Evolutionary conservation across 2,113 vertebrate genomes (phyloP), one percentile per base, ranked within the genome.

Genomic region (Antechinus stuartii): DNA sequence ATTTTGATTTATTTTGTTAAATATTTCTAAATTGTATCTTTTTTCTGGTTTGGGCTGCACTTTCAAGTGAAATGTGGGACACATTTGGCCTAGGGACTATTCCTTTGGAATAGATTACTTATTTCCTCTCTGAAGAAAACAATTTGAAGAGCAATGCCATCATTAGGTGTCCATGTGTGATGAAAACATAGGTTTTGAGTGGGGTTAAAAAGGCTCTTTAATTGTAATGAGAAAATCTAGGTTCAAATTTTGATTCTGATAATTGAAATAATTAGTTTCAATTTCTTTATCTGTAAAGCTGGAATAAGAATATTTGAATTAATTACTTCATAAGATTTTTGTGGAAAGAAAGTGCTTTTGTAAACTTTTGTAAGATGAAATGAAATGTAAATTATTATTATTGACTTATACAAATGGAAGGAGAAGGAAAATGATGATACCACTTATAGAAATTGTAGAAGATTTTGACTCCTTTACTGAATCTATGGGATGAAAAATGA

Each of bases 341-440:
- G n/a, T 42, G 68, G n/a, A 19, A 84, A 76, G 35, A 76, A 76
- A 42, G n/a, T 22, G n/a, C 14, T 84, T 84, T 84, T 84, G n/a
- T 42, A 42, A 84, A 84, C n/a, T 42, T 84, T 84, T 84, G n/a
- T 84, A 84, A 42, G 35, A 42, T 42, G n/a, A 84, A 42, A 42
- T 84, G 68, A 84, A 84, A 84, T 42, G n/a, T 84, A 19, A 42
- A 8, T 42, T 22, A 42, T 84, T 42, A 84, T 84, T 2, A 4
- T 2, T 84, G 5, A 84, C n/a, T 84, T 84, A 5, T 94, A 30
- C 53, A 94, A 93, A 2, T 91, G 0, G 53, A 91, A 11, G 52
- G 53, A n/a, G 46, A 92, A 95, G 25, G 25, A 61, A 54, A 95
- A 93, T 92, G 89, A 50, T 57, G 27, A 96, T 49, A 90, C 91